Evolutionary conservation across 2,888 invertebrate genomes (phyloP), one percentile per base, ranked within the genome.

Genomic region (Synergus umbraculus): DNA sequence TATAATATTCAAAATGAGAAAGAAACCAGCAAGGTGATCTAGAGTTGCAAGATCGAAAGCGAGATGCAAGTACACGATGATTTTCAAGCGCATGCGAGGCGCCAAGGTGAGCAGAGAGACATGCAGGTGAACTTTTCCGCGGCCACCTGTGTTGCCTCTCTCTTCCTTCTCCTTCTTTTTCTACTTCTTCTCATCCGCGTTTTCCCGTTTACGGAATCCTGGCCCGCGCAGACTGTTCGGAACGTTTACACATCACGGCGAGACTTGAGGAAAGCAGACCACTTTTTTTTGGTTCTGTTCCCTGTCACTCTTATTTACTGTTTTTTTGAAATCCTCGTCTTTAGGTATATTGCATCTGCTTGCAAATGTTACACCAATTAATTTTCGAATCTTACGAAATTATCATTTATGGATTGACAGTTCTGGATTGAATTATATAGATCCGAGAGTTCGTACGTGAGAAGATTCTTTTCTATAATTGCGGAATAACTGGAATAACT

Each of bases 121-220:
- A 86, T 81, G 88, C 88, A 88, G 87, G 86, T 88, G 88, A 87
- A 86, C 87, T 85, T 87, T 87, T 87, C 85, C 86, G 83, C 82
- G 84, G 83, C 87, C 88, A 87, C 88, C 88, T 88, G 87, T 87
- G 86, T 84, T 80, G 81, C 81, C 81, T 81, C 77, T 81, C 78
- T 83, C 81, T 15, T 13, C n/a, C 15, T n/a, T 65, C 37, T 37
- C n/a, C 9, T 43, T 41, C n/a, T 43, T 66, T 66, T 65, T 65
- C 41, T 41, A 1, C 43, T n/a, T 65, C 41, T 81, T 78, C 79
- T 78, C 82, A 83, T 82, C 83, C 83, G 83, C 79, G 81, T 83
- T 83, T 82, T 82, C 83, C 81, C 82, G 80, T 83, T 81, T 82
- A 80, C 73, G 80, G 78, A 82, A 79, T 82, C 76, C 66, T 63